Evolutionary conservation across 2,888 invertebrate species (phyloP).

Genomic region (Tetrapedia diversipes): DNA sequence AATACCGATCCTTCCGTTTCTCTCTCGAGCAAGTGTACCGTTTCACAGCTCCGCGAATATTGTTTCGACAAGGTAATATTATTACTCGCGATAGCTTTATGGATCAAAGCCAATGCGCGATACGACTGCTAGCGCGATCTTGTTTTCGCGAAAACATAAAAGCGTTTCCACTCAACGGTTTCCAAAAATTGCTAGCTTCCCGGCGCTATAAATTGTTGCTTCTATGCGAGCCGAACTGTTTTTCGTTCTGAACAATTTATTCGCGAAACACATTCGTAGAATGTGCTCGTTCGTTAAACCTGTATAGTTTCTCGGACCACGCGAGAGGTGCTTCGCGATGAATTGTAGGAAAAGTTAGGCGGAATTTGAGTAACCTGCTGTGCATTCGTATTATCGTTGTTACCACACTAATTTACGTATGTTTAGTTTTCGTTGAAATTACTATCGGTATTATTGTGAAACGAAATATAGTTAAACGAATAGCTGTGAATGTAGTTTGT

Average conservation of each 20-base stretch:
- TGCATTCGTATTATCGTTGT: too few relatives aligned
- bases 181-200: not conserved
- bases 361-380: too few relatives aligned
- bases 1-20: not conserved
- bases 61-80: not conserved
- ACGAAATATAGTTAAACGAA: not conserved
- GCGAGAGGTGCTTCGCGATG: too few relatives aligned
- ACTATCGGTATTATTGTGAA: not conserved
- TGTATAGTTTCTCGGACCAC: too few relatives aligned
- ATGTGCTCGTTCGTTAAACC: not conserved
- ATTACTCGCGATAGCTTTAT: not conserved
- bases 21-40: not conserved
- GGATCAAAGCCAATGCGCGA: not conserved
- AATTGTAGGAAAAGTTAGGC: too few relatives aligned
- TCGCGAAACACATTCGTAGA: not conserved
- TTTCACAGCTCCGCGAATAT: not conserved
- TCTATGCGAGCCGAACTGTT: not conserved
- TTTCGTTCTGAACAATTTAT: not conserved
- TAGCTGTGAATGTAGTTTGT: not conserved
- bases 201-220: not conserved
- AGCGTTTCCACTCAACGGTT: not conserved
- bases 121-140: not conserved
- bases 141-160: not conserved
- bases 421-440: too few relatives aligned
- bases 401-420: too few relatives aligned